Evolutionary conservation across 2,888 invertebrate species (phyloP), one percentile per base, ranked within the genome.

Genomic region (Isoperla grammatica): DNA sequence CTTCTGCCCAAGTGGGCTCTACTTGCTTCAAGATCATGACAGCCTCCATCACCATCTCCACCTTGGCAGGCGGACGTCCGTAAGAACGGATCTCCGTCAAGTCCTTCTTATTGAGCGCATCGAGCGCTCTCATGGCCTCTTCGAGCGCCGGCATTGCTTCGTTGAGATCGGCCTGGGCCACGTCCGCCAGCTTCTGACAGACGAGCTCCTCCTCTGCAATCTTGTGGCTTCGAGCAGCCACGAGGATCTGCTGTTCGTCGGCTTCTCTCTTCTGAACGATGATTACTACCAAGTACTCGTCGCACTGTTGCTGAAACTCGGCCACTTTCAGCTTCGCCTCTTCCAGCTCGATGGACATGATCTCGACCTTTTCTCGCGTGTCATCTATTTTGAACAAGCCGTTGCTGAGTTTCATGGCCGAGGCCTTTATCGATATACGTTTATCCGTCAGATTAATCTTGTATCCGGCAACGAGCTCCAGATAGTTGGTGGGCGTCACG

Each of bases 71-170:
- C 1, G 95, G 95, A 61, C 88, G 85, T 0, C 87, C 86, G 72
- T 94, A 95, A 0, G 93, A 92, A 72, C 91, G 92, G 61, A 95
- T 89, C 78, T 95, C 94, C 42, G 89, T 86, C 59, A 95, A 85
- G 70, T 92, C 91, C 70, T 89, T 90, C 74, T 91, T 92, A 71
- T 89, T 91, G 15, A 93, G 73, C 0, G 90, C 81, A 69, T 90
- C 88, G 54, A 92, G 73, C 0, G 91, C 90, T 73, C 72, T 74
- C 70, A 90, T 82, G 22, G 94, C 94, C 68, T 90, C 92, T 39
- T 92, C 86, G 1, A 95, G 75, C 12, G 92, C 91, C 0, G 94
- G 95, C 82, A 95, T 84, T 2, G 91, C 94, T 65, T 86, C 84
- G 61, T 87, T 87, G 54, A 95, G 76, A 75, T 95, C 94, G 17